Conservation (phyloP, 1,140 invertebrate species). For the Leptopilina boulardi region DNA sequence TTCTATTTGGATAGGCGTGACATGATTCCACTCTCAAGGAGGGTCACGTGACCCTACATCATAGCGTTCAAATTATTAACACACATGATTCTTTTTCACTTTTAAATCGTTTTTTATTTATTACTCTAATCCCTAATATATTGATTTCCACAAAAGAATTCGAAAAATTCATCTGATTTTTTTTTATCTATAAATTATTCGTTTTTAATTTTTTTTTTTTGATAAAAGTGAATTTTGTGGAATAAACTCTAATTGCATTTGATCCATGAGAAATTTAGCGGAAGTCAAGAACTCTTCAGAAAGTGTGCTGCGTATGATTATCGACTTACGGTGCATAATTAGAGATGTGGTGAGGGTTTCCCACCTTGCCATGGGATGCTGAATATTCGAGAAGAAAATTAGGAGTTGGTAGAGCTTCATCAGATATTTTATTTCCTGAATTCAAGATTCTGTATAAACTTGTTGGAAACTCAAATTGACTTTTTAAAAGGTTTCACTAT, state of each 20-base stretch:
- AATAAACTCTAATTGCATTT: not conserved
- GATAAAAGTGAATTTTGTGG: not conserved
- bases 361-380: not conserved
- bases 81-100: slow-evolving; percentile 6
- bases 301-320: not conserved
- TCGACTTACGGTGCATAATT: not conserved
- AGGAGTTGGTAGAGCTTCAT: too few species aligned
- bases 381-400: not conserved
- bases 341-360: too few species aligned
- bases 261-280: not conserved
- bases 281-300: slow-evolving; percentile 9
- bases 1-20: slow-evolving; percentile 30
- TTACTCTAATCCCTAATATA: slow-evolving; percentile 1
- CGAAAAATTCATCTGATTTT: not conserved
- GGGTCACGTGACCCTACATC: slow-evolving; percentile 18
- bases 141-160: not conserved
- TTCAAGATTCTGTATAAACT: too few species aligned
- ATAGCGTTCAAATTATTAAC: slow-evolving; percentile 10
- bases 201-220: not conserved
- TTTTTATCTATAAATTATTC: not conserved
- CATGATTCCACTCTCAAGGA: not conserved
- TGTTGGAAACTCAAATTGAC: too few species aligned
- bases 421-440: too few species aligned
- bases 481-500: too few species aligned
- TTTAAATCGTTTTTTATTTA: slow-evolving; percentile 13